Percentiles rank a stretch among this genome's conserved stretches.
These are phyloP conservation scores for Pseudotriccus pelzelni DNA, from an alignment of 2,797 vertebrate genomes.

Conservation along the genomic window DNA sequence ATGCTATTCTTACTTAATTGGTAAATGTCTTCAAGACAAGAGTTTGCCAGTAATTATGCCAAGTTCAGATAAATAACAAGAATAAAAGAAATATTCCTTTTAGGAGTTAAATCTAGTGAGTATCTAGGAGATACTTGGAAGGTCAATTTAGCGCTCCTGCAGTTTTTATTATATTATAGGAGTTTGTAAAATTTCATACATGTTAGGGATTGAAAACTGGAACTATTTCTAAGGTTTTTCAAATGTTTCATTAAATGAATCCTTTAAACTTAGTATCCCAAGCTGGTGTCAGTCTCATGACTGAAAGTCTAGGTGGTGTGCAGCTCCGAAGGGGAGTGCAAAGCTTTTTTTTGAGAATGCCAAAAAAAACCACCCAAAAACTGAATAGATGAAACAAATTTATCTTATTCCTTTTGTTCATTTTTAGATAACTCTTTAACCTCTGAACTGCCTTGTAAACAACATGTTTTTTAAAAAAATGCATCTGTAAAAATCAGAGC, in stretches of 20 bases:
- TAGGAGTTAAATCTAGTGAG: not conserved
- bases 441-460: not conserved
- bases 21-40: not conserved
- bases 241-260: not conserved
- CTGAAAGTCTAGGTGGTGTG: not conserved
- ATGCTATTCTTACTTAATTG: not conserved
- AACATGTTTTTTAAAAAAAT: not conserved
- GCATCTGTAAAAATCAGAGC: not conserved
- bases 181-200: not conserved
- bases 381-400: not conserved
- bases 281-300: not conserved
- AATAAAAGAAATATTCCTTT: not conserved
- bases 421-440: not conserved
- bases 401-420: not conserved
- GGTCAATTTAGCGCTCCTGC: not conserved
- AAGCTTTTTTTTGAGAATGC: not conserved
- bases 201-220: not conserved
- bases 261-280: not conserved
- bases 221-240: not conserved
- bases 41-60: not conserved
- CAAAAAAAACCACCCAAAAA: too few species aligned
- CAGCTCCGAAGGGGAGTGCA: not conserved
- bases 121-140: not conserved
- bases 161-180: not conserved
- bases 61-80: not conserved